Evolutionary conservation across 2,113 vertebrate genomes (phyloP).

Genomic region (Cyphomyrus plagiostoma): DNA sequence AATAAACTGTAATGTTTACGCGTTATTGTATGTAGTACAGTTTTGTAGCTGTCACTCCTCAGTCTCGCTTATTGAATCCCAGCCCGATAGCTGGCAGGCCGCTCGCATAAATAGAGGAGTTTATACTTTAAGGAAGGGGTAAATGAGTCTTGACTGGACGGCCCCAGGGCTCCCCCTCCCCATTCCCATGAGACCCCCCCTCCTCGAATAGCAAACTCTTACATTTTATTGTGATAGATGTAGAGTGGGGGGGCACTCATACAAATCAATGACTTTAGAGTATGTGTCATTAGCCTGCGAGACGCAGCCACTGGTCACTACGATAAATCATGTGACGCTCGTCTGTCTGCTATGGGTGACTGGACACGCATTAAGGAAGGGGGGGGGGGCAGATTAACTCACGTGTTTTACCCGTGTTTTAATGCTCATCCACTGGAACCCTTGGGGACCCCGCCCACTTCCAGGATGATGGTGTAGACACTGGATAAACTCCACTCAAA

Average conservation of each 20-base stretch:
- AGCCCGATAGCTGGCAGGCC: constrained; percentile 63
- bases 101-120: constrained; percentile 79
- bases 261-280: constrained; percentile 99
- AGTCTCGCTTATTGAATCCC: constrained; percentile 70
- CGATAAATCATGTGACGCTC: constrained; percentile 99
- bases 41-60: constrained; percentile 22
- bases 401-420: constrained; percentile 56
- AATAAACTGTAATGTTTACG: neutral
- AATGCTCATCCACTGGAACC: constrained; percentile 65
- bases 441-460: neutral
- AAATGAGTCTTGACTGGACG: constrained; percentile 87
- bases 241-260: constrained; percentile 98
- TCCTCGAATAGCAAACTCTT: constrained; percentile 92
- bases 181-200: constrained; percentile 69
- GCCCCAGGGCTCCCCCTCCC: constrained; percentile 59
- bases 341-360: constrained; percentile 85
- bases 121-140: constrained; percentile 82
- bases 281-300: constrained; percentile 99
- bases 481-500: too few species aligned
- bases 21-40: neutral
- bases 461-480: neutral
- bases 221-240: constrained; percentile 99
- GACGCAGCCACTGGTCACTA: constrained; percentile 97
- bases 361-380: constrained; percentile 90
- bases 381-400: constrained; percentile 84